Base-by-base conservation (phyloP, 2,888 invertebrate species). In the Leptinotarsa haldemani region DNA sequence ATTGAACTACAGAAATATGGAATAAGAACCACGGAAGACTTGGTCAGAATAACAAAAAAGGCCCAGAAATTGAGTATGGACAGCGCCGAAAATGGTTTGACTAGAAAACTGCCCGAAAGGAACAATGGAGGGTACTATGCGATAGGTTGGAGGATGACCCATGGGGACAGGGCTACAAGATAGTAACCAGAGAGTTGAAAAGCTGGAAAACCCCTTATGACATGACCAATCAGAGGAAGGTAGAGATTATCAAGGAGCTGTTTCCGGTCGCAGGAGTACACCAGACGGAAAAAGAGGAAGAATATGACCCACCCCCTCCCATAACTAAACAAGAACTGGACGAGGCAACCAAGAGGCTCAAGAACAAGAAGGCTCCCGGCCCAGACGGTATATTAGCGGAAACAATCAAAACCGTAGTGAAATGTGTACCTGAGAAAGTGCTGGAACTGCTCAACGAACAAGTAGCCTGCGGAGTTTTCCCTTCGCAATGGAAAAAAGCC, bases 401-500 rank as follows among this genome's bases (percentile, higher is more conserved):
- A 40, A 4, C 40, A 5, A n/a, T 61, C 1, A 65, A 65, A 20
- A 40, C 12, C 5, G 30, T n/a, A 5, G 40, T 61, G 15, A 7
- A 61, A 61, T 2, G 12, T 30, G 16, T 61, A 16, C 61, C 30
- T 30, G 30, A 16, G 16, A 30, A 16, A 61, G 16, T 61, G 7
- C n/a, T 65, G 52, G 50, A 30, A 22, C 5, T 66, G 5, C 15
- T 50, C 12, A 70, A 70, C 16, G 5, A 64, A 20, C 53, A 30
- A 25, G 12, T 75, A 13, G 20, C n/a, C 25, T 48, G 20, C 5
- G 25, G 56, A n/a, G 52, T 20, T 1, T 75, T 75, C 46, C 75
- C 75, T 15, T 53, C 4, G 66, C 67, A 75, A 76, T n/a, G 75
- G 70, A 75, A 75, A 20, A 61, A 16, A 9, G 70, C 74, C 53